Percentiles rank a stretch among this genome's conserved stretches.
Evolutionary conservation across 2,888 invertebrate genomes (phyloP).

Genomic region (Epiblema foenella): DNA sequence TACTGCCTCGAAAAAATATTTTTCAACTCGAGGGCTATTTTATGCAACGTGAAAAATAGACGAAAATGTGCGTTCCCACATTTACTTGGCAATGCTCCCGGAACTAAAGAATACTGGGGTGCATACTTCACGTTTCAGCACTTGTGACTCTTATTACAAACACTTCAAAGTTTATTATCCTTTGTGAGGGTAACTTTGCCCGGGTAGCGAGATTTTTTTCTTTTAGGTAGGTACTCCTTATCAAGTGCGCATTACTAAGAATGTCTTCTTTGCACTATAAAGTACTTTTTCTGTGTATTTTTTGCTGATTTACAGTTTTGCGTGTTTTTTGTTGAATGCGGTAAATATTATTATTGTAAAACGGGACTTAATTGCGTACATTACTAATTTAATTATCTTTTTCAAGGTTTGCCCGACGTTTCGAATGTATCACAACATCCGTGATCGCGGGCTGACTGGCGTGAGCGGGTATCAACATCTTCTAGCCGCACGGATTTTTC

Average conservation of each 20-base stretch:
- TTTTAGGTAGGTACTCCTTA: conserved; percentile 57
- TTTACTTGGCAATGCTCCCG: conserved; percentile 61
- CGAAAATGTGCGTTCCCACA: conserved; percentile 67
- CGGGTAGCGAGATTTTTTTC: conserved; percentile 49
- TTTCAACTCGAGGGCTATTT: conserved; percentile 56
- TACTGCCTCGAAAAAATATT: conserved; percentile 32
- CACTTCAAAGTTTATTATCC: conserved; percentile 1
- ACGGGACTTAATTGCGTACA: too few relatives aligned
- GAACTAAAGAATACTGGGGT: conserved; percentile 39
- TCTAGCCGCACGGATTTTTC: too few relatives aligned
- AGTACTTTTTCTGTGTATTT: conserved; percentile 7
- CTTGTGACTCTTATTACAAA: conserved; percentile 17
- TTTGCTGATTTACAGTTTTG: neutral
- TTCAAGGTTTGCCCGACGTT: too few relatives aligned
- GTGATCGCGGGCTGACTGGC: too few relatives aligned
- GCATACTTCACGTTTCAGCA: conserved; percentile 16
- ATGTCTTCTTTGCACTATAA: conserved; percentile 44
- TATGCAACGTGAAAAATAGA: conserved; percentile 66
- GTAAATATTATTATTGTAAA: too few relatives aligned
- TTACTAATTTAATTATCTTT: too few relatives aligned
- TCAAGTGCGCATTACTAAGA: conserved; percentile 53
- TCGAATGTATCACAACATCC: too few relatives aligned
- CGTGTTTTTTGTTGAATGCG: neutral
- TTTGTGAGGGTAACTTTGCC: conserved; percentile 43
- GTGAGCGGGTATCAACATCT: too few relatives aligned